phyloP scores from a whole-genome alignment of 2,888 invertebrate species.

The Hydroisotoma schaefferi region DNA sequence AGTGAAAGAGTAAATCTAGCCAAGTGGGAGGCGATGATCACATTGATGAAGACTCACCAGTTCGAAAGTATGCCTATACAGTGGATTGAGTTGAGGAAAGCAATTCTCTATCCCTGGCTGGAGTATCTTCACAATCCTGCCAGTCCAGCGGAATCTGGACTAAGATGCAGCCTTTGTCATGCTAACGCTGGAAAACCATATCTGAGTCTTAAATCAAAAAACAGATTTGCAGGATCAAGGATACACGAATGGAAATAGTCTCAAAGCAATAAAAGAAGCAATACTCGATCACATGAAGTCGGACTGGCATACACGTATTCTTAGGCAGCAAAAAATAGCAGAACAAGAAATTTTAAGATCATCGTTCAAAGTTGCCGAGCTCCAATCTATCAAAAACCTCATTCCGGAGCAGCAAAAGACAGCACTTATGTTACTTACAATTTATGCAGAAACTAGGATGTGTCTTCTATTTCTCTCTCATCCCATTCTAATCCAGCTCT shows the following conservation, averaged over 20 bases:
- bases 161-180: too few relatives aligned
- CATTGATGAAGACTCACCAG: background rate
- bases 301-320: background rate
- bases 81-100: background rate
- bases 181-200: too few relatives aligned
- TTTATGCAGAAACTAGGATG: background rate
- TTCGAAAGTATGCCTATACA: background rate
- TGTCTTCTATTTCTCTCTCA: background rate
- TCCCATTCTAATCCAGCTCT: background rate
- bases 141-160: background rate
- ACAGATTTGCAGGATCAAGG: background rate
- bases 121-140: background rate
- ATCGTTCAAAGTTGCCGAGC: background rate
- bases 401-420: background rate
- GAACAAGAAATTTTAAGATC: background rate
- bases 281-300: too few relatives aligned
- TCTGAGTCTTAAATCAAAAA: too few relatives aligned
- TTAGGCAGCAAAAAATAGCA: background rate
- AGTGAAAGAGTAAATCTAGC: too few relatives aligned
- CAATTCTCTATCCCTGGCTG: background rate
- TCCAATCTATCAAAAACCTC: background rate
- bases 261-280: too few relatives aligned
- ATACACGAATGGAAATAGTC: too few relatives aligned
- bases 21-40: background rate
- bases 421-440: background rate